phyloP scores from a whole-genome alignment of 1,140 invertebrate species.

The Hesperophylax magnus region DNA sequence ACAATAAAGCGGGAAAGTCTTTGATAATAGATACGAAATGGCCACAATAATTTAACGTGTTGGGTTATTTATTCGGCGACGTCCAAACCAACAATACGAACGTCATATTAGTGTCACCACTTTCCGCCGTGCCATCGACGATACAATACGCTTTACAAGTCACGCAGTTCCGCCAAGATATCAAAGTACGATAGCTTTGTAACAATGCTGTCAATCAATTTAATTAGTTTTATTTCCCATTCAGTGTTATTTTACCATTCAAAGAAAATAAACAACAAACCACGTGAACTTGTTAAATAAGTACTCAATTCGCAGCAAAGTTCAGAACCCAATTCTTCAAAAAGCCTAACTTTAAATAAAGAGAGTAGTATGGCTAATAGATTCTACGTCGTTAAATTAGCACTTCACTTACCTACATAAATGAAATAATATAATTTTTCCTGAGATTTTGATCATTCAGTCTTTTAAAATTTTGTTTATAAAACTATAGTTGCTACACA shows the following conservation, averaged over 20 bases:
- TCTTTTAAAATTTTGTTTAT: too few species aligned
- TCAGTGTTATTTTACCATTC: background rate
- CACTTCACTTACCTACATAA: too few species aligned
- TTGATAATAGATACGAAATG: constrained; percentile 32
- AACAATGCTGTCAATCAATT: constrained; percentile 11
- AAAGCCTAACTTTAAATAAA: too few species aligned
- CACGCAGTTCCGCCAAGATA: constrained; percentile 7
- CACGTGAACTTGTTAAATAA: too few species aligned
- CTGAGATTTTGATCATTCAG: too few species aligned
- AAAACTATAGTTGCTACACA: too few species aligned
- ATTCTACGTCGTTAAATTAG: too few species aligned
- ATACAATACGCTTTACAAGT: constrained; percentile 17
- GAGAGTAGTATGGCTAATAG: too few species aligned
- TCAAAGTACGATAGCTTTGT: background rate
- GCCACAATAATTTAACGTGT: constrained; percentile 28
- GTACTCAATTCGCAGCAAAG: too few species aligned
- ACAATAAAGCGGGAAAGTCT: constrained; percentile 17
- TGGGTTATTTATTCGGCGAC: constrained; percentile 17
- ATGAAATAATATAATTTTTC: too few species aligned
- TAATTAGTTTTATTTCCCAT: constrained; percentile 13
- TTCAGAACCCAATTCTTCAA: too few species aligned
- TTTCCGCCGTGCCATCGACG: background rate
- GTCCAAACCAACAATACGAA: constrained; percentile 15
- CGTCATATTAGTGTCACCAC: constrained; percentile 30
- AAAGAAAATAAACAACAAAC: background rate